Conservation (phyloP, 1,140 invertebrate genomes). For the Gryllus bimaculatus region DNA sequence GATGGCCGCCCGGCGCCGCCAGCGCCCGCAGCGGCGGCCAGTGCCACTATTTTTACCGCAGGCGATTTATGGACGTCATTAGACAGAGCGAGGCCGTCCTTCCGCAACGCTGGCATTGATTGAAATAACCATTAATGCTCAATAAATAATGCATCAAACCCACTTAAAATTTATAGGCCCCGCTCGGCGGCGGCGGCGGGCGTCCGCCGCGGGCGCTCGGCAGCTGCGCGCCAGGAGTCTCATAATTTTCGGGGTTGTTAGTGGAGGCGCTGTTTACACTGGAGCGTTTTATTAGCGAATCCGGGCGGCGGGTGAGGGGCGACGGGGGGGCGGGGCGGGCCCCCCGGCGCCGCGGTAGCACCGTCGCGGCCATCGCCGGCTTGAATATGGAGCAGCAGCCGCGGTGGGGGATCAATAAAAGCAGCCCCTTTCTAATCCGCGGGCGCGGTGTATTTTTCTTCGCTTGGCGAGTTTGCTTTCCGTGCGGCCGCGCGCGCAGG, state of each 20-base stretch:
- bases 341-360: neutral
- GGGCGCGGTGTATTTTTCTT: neutral
- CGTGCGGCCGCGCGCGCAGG: neutral
- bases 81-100: neutral
- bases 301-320: too few relatives aligned
- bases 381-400: neutral
- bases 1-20: too few relatives aligned
- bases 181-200: too few relatives aligned
- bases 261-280: neutral
- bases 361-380: neutral
- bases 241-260: neutral
- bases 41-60: neutral
- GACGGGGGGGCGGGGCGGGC: too few relatives aligned
- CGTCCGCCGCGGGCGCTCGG: neutral
- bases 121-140: constrained; percentile 5
- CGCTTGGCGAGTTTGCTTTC: neutral
- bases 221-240: neutral
- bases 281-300: constrained; percentile 4
- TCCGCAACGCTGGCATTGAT: neutral
- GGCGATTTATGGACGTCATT: neutral
- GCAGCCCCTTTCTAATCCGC: neutral
- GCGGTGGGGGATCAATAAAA: neutral
- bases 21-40: neutral
- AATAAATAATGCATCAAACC: constrained; percentile 2
- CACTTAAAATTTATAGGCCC: neutral